phyloP scores from a whole-genome alignment of 2,888 invertebrate genomes.

The Scaptomyza polygonia region DNA sequence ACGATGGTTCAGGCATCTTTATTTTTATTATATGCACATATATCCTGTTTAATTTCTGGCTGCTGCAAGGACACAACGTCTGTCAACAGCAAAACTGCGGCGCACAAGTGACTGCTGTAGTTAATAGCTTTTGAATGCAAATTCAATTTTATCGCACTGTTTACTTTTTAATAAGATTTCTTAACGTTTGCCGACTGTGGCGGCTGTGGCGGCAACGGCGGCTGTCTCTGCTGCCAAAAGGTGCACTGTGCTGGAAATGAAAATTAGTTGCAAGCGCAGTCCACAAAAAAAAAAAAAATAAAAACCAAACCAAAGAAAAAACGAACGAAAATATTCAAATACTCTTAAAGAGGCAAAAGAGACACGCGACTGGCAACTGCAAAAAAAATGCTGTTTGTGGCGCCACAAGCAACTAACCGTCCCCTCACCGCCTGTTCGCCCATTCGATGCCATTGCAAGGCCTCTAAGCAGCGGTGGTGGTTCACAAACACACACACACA shows the following conservation, averaged over 20 bases:
- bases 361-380: slow-evolving; percentile 72
- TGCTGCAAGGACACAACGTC: slow-evolving; percentile 61
- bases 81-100: slow-evolving; percentile 36
- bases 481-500: slow-evolving; percentile 44
- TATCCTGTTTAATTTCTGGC: slow-evolving; percentile 66
- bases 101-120: slow-evolving; percentile 80
- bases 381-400: slow-evolving; percentile 72
- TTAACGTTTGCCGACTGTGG: slow-evolving; percentile 32
- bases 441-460: slow-evolving; percentile 27
- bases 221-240: slow-evolving; percentile 58
- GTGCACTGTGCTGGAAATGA: slow-evolving; percentile 80
- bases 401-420: slow-evolving; percentile 58
- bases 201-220: too few species aligned
- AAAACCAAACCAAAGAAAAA: slow-evolving; percentile 17
- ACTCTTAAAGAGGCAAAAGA: slow-evolving; percentile 44
- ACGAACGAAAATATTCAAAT: slow-evolving; percentile 53
- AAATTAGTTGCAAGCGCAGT: slow-evolving; percentile 76
- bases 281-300: slow-evolving; percentile 37
- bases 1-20: slow-evolving; percentile 1
- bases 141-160: slow-evolving; percentile 83
- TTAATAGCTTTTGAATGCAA: slow-evolving; percentile 84
- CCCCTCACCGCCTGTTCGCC: slow-evolving; percentile 40
- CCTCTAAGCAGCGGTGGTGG: slow-evolving; percentile 51
- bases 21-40: too few species aligned
- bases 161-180: slow-evolving; percentile 83